Evolutionary conservation across 2,113 vertebrate species (phyloP), one percentile per base, ranked within the genome.

Genomic region (Toxotes chatareus): DNA sequence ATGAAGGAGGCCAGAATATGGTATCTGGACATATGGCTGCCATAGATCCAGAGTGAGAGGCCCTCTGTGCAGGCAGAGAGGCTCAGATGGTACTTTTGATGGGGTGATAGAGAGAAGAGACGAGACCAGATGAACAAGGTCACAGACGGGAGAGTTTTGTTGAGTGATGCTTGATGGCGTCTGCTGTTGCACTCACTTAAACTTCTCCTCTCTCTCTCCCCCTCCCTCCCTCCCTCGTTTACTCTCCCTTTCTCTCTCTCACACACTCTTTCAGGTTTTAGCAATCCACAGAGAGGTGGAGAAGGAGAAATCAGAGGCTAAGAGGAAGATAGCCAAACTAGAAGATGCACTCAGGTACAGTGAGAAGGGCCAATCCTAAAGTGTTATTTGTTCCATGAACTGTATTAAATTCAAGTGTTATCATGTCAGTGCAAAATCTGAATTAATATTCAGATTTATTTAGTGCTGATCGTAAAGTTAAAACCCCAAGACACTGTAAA

Each of bases 331-430:
- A 4, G 74, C 74, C 66, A 93, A 86, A 75, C 90, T 95, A 12
- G 94, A 95, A 72, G 95, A 95, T 42, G 64, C 86, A 40, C 86
- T 95, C 86, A 95, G 94, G 95, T 96, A 92, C 61, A 56, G 44
- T 60, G 16, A 21, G 21, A 77, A 49, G 75, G 21, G 34, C 51
- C 7, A 13, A 57, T 21, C 16, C 11, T 34, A 71, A 27, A 56
- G 19, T 69, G 16, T 12, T 40, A 16, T 23, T 40, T 67, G 31
- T 63, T 73, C 5, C 23, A 23, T 49, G 16, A 59, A 40, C 60
- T 69, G 36, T 6, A 36, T 27, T 27, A 27, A 27, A 27, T 27
- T 27, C 0, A 46, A 42, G 14, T 2, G 31, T 68, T 17, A 17
- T 17, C 16, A 1, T 47, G 7, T 27, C 27, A 27, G 27, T 27